Evolutionary conservation across 2,113 vertebrate genomes (phyloP), one percentile per base, ranked within the genome.

Genomic region (Scytalopus superciliaris): DNA sequence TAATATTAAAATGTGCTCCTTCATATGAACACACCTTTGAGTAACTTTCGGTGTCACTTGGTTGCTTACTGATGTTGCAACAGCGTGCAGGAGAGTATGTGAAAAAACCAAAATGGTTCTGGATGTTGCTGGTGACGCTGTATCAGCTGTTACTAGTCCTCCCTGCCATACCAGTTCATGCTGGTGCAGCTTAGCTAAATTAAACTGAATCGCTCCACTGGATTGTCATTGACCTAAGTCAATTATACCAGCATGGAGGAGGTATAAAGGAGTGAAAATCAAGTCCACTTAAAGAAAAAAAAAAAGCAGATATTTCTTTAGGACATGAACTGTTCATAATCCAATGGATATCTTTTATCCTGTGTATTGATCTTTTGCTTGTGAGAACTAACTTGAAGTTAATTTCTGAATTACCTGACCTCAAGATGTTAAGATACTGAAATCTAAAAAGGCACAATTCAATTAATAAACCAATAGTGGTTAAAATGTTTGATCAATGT

Each of bases 351-450:
- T 28, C 33, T 94, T 94, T 76, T 78, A 92, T 87, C 44, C n/a
- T 25, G 9, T 40, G 52, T 91, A 93, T 94, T 75, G 88, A 94
- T 96, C 79, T 96, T 89, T n/a, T 83, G 73, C 78, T 52, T 55
- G 68, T 60, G 25, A 78, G 73, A 84, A 66, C 66, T 84, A 68
- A 64, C 68, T 60, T 64, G 47, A 25, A 90, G 42, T 64, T 92
- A 62, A 90, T 94, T 94, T 90, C 73, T 79, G 87, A 93, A 83
- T 67, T 77, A 42, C 52, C 56, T 84, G 83, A 90, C 83, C n/a
- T 86, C 49, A 68, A 80, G 73, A 62, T 86, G 79, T 86, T 81
- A 75, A 68, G 84, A 50, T 64, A 64, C 2, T 62, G 49, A 53
- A 49, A 68, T 75, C 74, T 23, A 60, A 89, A 70, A 84, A 81